Conservation (phyloP, 2,113 vertebrate species). For the Engraulis encrasicolus region DNA sequence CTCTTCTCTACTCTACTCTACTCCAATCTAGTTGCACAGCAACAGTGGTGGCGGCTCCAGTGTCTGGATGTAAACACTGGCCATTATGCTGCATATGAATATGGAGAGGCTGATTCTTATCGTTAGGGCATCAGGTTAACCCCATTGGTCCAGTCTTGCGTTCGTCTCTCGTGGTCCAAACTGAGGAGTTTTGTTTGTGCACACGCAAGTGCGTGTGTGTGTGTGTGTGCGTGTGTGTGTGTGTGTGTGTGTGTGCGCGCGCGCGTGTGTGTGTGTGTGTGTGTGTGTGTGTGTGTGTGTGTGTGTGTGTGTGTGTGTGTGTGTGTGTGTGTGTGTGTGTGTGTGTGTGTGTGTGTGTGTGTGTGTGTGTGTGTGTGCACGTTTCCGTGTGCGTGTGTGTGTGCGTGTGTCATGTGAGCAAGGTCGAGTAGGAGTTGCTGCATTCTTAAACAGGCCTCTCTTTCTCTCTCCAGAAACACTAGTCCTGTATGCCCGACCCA, state of each 20-base stretch:
- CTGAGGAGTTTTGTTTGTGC: background rate
- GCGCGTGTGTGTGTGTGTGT: background rate
- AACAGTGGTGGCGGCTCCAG: background rate
- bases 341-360: no score
- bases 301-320: no score
- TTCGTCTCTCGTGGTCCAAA: background rate
- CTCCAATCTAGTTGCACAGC: background rate
- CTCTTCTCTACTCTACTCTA: no score
- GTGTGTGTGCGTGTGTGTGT: no score
- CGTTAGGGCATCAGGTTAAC: background rate
- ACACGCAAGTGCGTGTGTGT: background rate
- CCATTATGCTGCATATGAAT: background rate
- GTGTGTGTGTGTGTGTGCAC: background rate
- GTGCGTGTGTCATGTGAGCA: constrained; percentile 8
- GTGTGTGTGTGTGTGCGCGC: background rate
- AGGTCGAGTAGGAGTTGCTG: background rate
- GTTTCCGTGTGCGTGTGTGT: background rate
- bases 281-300: background rate
- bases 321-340: background rate
- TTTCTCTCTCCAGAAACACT: background rate
- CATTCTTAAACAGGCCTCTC: constrained; percentile 11
- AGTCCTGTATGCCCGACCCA: background rate
- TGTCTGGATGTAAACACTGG: no score
- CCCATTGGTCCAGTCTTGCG: background rate
- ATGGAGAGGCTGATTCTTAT: background rate